These are phyloP conservation scores for Cryptus viduatorius DNA, from an alignment of 2,888 invertebrate species.

Conservation along the genomic window DNA sequence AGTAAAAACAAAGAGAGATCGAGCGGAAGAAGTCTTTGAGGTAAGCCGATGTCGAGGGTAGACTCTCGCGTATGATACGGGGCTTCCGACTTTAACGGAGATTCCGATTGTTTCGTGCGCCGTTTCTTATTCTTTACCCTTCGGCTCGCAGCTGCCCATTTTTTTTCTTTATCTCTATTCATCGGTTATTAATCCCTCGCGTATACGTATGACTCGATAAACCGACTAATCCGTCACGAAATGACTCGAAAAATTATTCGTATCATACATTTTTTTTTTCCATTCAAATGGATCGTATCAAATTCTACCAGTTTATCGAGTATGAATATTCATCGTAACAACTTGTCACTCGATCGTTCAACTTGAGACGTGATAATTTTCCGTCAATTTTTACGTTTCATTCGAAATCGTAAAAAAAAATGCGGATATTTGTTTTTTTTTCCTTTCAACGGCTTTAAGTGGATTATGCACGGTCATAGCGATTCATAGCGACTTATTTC, in stretches of 20 bases:
- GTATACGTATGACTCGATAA: not conserved
- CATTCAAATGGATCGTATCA: not conserved
- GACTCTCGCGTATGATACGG: slow-evolving; percentile 76
- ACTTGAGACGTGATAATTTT: not conserved
- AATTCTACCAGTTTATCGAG: not conserved
- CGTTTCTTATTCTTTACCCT: slow-evolving; percentile 72
- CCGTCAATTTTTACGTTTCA: not conserved
- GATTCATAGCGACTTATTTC: not conserved
- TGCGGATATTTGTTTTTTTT: not conserved
- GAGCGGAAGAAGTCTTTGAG: slow-evolving; percentile 77
- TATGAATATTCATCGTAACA: not conserved
- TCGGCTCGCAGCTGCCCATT: slow-evolving; percentile 56
- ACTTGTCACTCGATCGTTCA: not conserved
- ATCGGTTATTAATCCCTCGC: slow-evolving; percentile 31
- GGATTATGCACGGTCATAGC: no score
- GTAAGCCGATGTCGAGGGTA: slow-evolving; percentile 81
- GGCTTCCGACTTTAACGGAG: slow-evolving; percentile 70
- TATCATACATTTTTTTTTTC: not conserved
- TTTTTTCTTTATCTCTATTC: slow-evolving; percentile 42
- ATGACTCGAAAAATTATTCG: not conserved
- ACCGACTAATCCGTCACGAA: not conserved
- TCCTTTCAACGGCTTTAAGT: not conserved
- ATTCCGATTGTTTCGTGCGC: slow-evolving; percentile 83
- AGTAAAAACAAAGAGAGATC: slow-evolving; percentile 73
- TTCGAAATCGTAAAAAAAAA: not conserved